Conservation (phyloP, 2,113 vertebrate genomes). For the Laticauda laticaudata region DNA sequence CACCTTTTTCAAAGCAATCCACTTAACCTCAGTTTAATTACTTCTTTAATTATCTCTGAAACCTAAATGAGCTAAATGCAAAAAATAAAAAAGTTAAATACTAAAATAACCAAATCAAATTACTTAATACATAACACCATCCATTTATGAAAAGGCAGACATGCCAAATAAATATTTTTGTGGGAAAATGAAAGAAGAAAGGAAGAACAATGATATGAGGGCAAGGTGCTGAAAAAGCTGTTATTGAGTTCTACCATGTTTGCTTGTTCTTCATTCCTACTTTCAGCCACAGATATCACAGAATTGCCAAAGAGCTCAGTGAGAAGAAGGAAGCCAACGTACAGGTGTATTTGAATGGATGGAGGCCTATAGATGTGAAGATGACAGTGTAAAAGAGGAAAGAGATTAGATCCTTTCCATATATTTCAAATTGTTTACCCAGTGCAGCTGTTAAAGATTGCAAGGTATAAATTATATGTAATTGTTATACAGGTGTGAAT, state of each 20-base stretch:
- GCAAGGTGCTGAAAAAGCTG: neutral
- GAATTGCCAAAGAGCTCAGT: neutral
- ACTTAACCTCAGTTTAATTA: constrained; percentile 7
- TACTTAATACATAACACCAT: neutral
- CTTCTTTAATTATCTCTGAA: neutral
- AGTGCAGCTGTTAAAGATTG: neutral
- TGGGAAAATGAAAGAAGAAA: neutral
- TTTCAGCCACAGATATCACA: neutral
- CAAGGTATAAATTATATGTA: neutral
- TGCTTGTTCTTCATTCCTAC: neutral
- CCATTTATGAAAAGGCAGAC: neutral
- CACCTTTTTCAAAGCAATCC: neutral
- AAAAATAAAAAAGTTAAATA: neutral
- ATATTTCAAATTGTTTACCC: neutral
- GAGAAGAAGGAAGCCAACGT: neutral
- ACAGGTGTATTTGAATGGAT: neutral
- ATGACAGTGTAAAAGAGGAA: neutral
- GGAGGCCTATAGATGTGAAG: neutral
- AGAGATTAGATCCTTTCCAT: neutral
- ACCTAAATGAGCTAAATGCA: neutral
- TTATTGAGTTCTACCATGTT: neutral
- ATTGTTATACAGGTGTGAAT: neutral
- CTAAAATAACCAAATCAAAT: constrained; percentile 9
- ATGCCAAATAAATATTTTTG: neutral
- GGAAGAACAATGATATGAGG: neutral